These are phyloP conservation scores for Arge pagana DNA, from an alignment of 2,888 invertebrate species.

Conservation along the genomic window DNA sequence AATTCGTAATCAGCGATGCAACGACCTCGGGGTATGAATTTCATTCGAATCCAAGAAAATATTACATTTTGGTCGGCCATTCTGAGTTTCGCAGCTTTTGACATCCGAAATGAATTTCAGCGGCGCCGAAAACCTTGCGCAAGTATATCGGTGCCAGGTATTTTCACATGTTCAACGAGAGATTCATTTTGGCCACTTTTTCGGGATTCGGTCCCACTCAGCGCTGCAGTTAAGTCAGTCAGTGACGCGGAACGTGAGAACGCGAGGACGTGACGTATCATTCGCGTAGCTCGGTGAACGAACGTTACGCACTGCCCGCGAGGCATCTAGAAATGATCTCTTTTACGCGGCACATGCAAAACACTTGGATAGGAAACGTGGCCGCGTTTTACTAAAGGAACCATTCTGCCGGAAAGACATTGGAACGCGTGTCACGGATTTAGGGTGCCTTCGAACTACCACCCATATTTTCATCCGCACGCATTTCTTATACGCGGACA, in stretches of 20 bases:
- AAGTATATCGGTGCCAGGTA: too few relatives aligned
- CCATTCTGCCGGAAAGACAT: slow-evolving; percentile 11
- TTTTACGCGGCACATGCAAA: slow-evolving; percentile 7
- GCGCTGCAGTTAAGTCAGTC: slow-evolving; percentile 16
- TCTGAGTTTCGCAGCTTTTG: too few relatives aligned
- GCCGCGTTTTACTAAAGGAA: not conserved
- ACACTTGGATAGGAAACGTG: slow-evolving; percentile 3
- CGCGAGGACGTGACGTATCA: slow-evolving; percentile 26
- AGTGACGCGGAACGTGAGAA: slow-evolving; percentile 44
- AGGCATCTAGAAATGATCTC: slow-evolving; percentile 46
- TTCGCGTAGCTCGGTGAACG: slow-evolving; percentile 39
- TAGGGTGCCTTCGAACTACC: slow-evolving; percentile 5
- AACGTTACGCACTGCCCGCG: slow-evolving; percentile 42
- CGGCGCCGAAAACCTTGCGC: too few relatives aligned
- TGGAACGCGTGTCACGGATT: slow-evolving; percentile 11
- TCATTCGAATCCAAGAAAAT: too few relatives aligned
- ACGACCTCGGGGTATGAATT: too few relatives aligned
- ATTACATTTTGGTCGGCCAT: too few relatives aligned
- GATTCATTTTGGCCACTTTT: too few relatives aligned
- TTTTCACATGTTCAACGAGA: too few relatives aligned
- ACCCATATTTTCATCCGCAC: not conserved
- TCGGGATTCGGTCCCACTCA: too few relatives aligned
- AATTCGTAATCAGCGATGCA: too few relatives aligned
- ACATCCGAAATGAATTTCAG: too few relatives aligned
- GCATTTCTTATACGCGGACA: not conserved